phyloP scores from a whole-genome alignment of 1,140 invertebrate genomes.

The Drosophila micromelanica region DNA sequence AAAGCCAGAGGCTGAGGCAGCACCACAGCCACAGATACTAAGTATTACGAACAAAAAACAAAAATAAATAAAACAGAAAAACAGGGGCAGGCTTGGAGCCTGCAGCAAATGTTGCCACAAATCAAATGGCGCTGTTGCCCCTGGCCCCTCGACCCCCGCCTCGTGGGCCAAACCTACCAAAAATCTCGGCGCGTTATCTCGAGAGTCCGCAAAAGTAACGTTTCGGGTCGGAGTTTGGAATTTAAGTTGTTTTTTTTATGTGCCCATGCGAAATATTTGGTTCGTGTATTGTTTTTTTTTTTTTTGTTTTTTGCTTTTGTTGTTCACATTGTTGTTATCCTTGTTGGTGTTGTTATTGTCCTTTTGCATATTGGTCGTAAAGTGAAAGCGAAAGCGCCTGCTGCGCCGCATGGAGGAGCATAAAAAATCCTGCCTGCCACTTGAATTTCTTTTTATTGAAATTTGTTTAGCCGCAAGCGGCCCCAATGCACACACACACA shows the following conservation, averaged over 20 bases:
- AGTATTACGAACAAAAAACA: not conserved
- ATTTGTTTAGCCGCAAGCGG: conserved; percentile 68
- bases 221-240: conserved; percentile 21
- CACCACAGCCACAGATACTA: not conserved
- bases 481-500: conserved; percentile 2
- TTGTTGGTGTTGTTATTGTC: conserved; percentile 29
- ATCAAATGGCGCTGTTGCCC: conserved; percentile 39
- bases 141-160: not conserved
- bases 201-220: conserved; percentile 8
- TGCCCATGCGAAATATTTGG: conserved; percentile 64
- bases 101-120: conserved; percentile 60
- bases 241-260: conserved; percentile 58
- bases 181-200: conserved; percentile 58
- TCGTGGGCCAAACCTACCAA: conserved; percentile 1
- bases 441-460: conserved; percentile 79
- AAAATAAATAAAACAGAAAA: not conserved
- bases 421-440: conserved; percentile 63
- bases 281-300: conserved; percentile 43
- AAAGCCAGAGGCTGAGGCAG: not conserved
- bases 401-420: conserved; percentile 60
- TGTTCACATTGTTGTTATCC: conserved; percentile 1
- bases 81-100: conserved; percentile 3
- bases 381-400: conserved; percentile 59
- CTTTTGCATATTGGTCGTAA: conserved; percentile 77
- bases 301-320: conserved; percentile 11